phyloP scores from a whole-genome alignment of 1,140 invertebrate species.

The Drosophila kikkawai region DNA sequence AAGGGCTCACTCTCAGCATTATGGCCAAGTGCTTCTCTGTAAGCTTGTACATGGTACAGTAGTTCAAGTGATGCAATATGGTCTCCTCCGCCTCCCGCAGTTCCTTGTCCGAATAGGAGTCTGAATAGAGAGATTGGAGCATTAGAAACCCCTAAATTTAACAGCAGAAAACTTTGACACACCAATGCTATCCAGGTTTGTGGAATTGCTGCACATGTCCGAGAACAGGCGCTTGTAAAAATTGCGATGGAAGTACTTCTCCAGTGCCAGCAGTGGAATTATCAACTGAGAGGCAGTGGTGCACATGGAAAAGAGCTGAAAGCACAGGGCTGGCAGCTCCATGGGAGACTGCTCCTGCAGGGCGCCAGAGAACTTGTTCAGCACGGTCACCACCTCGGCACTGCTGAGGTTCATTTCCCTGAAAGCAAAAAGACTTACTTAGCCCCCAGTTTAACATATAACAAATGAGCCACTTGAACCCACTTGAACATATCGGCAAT shows the following conservation, averaged over 20 bases:
- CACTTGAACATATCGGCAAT: slow-evolving; percentile 85
- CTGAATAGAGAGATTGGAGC: slow-evolving; percentile 30
- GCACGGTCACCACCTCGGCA: slow-evolving; percentile 81
- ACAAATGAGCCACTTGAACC: neutral
- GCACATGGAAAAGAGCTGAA: slow-evolving; percentile 85
- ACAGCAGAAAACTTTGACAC: neutral
- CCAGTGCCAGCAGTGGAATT: slow-evolving; percentile 81
- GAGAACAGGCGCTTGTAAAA: slow-evolving; percentile 84
- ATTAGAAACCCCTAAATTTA: neutral
- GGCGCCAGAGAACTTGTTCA: slow-evolving; percentile 85
- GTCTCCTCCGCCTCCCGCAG: slow-evolving; percentile 80
- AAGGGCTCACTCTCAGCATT: slow-evolving; percentile 58
- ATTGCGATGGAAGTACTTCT: slow-evolving; percentile 85
- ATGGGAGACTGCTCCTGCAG: slow-evolving; percentile 84
- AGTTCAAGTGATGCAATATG: slow-evolving; percentile 80
- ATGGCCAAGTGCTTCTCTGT: slow-evolving; percentile 70
- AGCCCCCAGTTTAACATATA: neutral
- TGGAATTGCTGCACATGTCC: slow-evolving; percentile 79
- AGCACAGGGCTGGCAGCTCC: slow-evolving; percentile 85
- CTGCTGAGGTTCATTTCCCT: slow-evolving; percentile 75
- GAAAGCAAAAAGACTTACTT: neutral
- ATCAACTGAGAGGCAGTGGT: slow-evolving; percentile 75
- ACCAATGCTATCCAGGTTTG: slow-evolving; percentile 85
- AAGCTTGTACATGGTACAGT: slow-evolving; percentile 78
- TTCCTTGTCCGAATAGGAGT: slow-evolving; percentile 80